Evolutionary conservation across 2,113 vertebrate species (phyloP).

Genomic region (Myanophis thanlyinensis): DNA sequence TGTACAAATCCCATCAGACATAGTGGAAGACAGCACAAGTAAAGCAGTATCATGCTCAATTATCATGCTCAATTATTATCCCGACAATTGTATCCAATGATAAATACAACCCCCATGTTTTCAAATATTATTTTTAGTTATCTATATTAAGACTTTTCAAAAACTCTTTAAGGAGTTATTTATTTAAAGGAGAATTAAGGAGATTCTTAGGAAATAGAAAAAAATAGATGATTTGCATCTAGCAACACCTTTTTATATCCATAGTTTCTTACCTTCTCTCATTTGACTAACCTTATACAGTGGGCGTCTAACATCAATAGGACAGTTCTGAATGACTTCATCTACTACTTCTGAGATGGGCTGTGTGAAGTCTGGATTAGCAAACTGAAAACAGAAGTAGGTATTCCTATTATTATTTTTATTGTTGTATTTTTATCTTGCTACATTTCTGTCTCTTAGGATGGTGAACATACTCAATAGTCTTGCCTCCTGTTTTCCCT

Average conservation of each 20-base stretch:
- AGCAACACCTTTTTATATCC: not conserved
- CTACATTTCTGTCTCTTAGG: not conserved
- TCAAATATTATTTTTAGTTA: not conserved
- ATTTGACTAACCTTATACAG: conserved; percentile 88
- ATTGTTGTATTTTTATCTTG: not conserved
- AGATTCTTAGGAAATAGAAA: not conserved
- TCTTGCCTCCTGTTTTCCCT: not conserved
- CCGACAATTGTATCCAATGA: not conserved
- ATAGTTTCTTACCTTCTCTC: not conserved
- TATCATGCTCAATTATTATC: not conserved
- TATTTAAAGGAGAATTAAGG: not conserved
- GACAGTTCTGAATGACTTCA: conserved; percentile 99
- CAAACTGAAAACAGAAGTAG: conserved; percentile 79
- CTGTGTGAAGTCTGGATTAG: conserved; percentile 98
- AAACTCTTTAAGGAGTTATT: too few relatives aligned
- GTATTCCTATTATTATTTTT: not conserved
- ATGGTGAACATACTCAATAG: not conserved
- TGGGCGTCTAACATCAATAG: conserved; percentile 95
- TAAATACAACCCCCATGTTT: not conserved
- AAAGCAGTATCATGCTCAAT: not conserved
- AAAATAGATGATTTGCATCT: not conserved
- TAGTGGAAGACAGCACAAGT: not conserved
- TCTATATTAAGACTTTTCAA: not conserved
- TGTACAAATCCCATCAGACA: not conserved
- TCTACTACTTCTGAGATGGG: conserved; percentile 99